These are phyloP conservation scores for Microtus pennsylvanicus DNA, from an alignment of 2,113 vertebrate genomes.

Conservation along the genomic window DNA sequence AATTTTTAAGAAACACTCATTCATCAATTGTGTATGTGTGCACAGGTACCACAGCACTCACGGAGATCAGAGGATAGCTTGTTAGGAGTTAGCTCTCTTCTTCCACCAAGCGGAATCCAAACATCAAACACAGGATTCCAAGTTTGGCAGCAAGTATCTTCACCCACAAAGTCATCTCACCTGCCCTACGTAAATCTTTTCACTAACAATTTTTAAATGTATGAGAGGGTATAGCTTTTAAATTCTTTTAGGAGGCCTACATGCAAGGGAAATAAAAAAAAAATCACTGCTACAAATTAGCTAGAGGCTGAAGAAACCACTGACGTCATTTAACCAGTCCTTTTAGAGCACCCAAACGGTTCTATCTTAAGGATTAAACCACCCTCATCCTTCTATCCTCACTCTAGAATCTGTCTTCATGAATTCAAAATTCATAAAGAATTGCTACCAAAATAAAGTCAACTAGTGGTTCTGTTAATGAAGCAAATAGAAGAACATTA, in stretches of 20 bases:
- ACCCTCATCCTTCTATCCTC: neutral
- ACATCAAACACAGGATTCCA: neutral
- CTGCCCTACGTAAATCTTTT: neutral
- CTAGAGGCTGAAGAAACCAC: neutral
- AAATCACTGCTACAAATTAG: neutral
- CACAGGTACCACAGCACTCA: neutral
- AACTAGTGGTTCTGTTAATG: neutral
- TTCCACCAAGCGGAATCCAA: neutral
- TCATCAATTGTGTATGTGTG: neutral
- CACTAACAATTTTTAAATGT: slow-evolving; percentile 14
- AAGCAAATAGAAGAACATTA: neutral
- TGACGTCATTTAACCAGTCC: neutral
- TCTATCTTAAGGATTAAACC: neutral
- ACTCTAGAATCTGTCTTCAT: neutral
- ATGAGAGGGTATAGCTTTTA: neutral
- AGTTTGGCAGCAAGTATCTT: neutral
- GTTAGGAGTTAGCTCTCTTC: neutral
- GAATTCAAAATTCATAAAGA: slow-evolving; percentile 9
- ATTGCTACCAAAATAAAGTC: slow-evolving; percentile 16
- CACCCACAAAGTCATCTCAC: too few species aligned
- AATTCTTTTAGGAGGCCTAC: neutral
- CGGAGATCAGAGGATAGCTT: neutral
- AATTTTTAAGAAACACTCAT: neutral
- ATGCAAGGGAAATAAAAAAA: neutral
- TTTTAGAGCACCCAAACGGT: neutral